Percentiles rank a stretch among this genome's conserved stretches.
phyloP scores from a whole-genome alignment of 2,113 vertebrate species.

The Psettodes erumei region DNA sequence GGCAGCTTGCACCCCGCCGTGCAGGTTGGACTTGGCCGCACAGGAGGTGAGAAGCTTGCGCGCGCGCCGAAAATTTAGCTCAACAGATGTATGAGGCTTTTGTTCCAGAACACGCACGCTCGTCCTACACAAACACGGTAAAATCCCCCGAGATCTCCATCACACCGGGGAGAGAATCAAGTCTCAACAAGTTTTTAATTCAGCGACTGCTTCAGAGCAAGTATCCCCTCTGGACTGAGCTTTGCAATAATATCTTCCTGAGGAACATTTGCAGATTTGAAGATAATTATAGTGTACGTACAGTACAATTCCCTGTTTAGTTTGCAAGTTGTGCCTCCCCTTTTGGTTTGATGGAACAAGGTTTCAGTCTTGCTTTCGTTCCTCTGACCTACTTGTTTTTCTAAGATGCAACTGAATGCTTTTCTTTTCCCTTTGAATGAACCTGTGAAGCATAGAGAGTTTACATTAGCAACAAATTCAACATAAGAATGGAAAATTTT shows the following conservation, averaged over 20 bases:
- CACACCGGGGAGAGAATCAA: conserved; percentile 30
- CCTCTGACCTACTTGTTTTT: background rate
- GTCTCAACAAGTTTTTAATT: conserved; percentile 50
- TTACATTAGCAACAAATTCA: background rate
- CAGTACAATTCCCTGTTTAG: background rate
- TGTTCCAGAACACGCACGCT: background rate
- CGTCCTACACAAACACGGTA: conserved; percentile 26
- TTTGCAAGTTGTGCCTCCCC: background rate
- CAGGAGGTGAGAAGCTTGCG: conserved; percentile 87
- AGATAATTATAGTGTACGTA: background rate
- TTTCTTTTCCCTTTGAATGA: background rate
- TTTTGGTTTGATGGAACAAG: background rate
- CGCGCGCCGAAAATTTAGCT: background rate
- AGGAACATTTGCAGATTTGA: background rate
- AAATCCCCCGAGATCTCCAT: conserved; percentile 28
- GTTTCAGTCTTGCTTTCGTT: background rate
- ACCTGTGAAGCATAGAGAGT: background rate
- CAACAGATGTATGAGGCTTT: background rate
- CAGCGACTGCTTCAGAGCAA: conserved; percentile 25
- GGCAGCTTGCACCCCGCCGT: conserved; percentile 96
- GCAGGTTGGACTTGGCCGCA: conserved; percentile 92
- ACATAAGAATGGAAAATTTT: background rate
- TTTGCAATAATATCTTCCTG: background rate
- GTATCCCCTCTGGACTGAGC: conserved; percentile 30
- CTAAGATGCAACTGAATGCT: too few species aligned